phyloP scores from a whole-genome alignment of 2,888 invertebrate genomes.

The Apotomis turbidana region DNA sequence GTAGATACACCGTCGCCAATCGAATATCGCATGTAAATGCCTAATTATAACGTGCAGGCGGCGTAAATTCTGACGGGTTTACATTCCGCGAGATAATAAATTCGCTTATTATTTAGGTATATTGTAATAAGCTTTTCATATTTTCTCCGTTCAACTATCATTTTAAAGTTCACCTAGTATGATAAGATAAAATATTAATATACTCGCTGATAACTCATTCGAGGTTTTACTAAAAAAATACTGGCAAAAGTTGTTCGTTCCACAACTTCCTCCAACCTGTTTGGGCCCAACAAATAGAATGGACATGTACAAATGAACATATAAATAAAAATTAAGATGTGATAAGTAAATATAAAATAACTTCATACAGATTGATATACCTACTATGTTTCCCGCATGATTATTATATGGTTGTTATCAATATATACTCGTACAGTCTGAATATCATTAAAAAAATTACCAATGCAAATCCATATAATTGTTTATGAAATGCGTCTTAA shows the following conservation, averaged over 20 bases:
- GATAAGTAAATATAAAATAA: too few relatives aligned
- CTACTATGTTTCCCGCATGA: too few relatives aligned
- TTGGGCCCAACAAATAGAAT: too few relatives aligned
- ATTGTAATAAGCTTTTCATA: constrained; percentile 1
- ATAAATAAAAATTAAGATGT: too few relatives aligned
- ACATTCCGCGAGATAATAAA: constrained; percentile 4
- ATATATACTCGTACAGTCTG: too few relatives aligned
- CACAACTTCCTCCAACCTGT: too few relatives aligned
- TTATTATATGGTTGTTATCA: too few relatives aligned
- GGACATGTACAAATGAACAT: too few relatives aligned
- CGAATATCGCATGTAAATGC: constrained; percentile 9
- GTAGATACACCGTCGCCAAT: not conserved
- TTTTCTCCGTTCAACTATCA: not conserved
- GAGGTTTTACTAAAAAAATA: constrained; percentile 12
- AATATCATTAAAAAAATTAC: too few relatives aligned
- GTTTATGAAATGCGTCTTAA: too few relatives aligned
- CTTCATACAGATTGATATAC: too few relatives aligned
- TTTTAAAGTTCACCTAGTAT: constrained; percentile 11
- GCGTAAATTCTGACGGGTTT: not conserved
- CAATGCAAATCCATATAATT: too few relatives aligned
- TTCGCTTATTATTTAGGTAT: not conserved
- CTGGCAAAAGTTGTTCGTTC: not conserved
- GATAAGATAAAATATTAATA: constrained; percentile 9
- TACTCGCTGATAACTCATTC: constrained; percentile 1
- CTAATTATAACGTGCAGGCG: constrained; percentile 2